phyloP scores from a whole-genome alignment of 1,140 invertebrate species.

The Elymnias hypermnestra region DNA sequence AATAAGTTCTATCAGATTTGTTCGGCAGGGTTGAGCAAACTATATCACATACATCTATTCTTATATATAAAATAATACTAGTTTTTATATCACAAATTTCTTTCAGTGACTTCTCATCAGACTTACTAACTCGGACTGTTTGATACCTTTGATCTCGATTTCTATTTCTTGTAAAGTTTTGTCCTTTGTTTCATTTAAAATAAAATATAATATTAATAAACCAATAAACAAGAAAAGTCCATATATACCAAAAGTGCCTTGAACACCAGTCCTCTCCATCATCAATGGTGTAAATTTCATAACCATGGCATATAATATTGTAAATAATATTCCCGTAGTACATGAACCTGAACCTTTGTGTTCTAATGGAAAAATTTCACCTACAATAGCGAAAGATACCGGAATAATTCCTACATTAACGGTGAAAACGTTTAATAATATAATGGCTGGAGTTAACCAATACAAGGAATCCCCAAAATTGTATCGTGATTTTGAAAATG shows the following conservation, averaged over 20 bases:
- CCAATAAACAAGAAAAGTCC: conserved; percentile 22
- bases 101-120: neutral
- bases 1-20: too few species aligned
- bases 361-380: conserved; percentile 42
- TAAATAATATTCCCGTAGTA: conserved; percentile 31
- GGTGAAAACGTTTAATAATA: conserved; percentile 31
- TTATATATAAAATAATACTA: too few species aligned
- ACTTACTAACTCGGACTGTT: neutral
- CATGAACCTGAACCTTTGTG: conserved; percentile 31
- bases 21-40: too few species aligned
- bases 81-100: too few species aligned
- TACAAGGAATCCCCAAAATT: conserved; percentile 1
- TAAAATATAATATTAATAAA: conserved; percentile 29
- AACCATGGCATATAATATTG: conserved; percentile 22
- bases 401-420: conserved; percentile 36
- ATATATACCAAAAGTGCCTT: conserved; percentile 35
- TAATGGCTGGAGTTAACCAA: conserved; percentile 29
- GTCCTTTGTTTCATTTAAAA: conserved; percentile 48
- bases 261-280: conserved; percentile 26
- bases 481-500: conserved; percentile 16
- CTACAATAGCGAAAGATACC: conserved; percentile 29
- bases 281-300: conserved; percentile 36
- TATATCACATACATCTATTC: too few species aligned
- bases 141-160: conserved; percentile 23
- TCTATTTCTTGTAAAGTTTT: conserved; percentile 47